Base-by-base conservation (phyloP, 2,797 vertebrate species). In the Hippopotamyrus pictus region DNA sequence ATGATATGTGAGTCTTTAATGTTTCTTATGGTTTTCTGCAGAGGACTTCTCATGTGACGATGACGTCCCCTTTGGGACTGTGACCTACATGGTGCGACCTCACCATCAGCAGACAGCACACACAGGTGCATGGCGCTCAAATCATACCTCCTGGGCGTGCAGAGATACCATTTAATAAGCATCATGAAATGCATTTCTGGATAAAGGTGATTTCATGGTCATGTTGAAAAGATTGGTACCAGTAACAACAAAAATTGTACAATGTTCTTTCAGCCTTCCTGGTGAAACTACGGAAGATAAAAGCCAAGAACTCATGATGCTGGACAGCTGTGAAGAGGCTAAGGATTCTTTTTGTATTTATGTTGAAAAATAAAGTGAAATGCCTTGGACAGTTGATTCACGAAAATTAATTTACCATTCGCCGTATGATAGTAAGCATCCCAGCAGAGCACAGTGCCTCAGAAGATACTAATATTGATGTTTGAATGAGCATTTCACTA, bases 251-350 rank as follows among this genome's bases (percentile, higher is more conserved):
- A n/a, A 86, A 22, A 46, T 48, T 57, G 25, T 37, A 17, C 11
- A n/a, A 46, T 89, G 86, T 91, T 88, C 91, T 94, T 95, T 90
- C 95, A 99, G 97, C 97, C 0, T 99, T 99, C 94, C 97, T 99
- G 93, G 95, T 97, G 90, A 98, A 97, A 93, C 95, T 98, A 92
- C 96, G 97, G 92, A 99, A 98, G 92, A 94, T 93, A 92, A 92
- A 82, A 89, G 25, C 37, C 57, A 88, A 12, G 19, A 19, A 22
- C 9, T n/a, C 22, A 22, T 33, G 37, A 88, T 1, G 9, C 57
- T 41, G 25, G 25, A 33, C 22, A 50, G 29, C 88, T 57, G 5
- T 22, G 44, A 41, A 69, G 53, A 89, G 1, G 46, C 73, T 82
- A 7, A 53, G 29, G 33, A 0, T 0, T 57, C 25, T 90, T 22